These are phyloP conservation scores for Tribolium castaneum DNA, from an alignment of 1,140 invertebrate species.

Conservation along the genomic window DNA sequence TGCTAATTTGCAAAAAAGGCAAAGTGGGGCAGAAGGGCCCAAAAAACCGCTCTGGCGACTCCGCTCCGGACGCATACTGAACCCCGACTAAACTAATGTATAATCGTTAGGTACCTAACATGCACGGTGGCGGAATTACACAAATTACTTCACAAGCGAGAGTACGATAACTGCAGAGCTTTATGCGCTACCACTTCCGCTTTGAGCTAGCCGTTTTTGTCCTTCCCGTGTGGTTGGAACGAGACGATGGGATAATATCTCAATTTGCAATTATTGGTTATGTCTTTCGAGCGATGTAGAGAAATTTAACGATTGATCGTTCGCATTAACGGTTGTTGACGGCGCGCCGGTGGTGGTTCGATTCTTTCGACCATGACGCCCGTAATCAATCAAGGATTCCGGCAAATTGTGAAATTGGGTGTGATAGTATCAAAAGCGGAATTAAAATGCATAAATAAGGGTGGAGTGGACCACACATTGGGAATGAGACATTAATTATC, in stretches of 20 bases:
- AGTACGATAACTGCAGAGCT: constrained; percentile 2
- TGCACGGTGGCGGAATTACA: constrained; percentile 45
- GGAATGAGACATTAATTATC: constrained; percentile 14
- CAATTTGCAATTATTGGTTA: background rate
- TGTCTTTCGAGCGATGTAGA: background rate
- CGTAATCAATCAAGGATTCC: constrained; percentile 26
- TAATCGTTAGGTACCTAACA: constrained; percentile 46
- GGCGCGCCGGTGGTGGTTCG: background rate
- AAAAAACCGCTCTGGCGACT: background rate
- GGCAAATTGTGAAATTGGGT: constrained; percentile 28
- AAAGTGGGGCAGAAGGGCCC: background rate
- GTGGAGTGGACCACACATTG: constrained; percentile 8
- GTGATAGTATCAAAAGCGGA: constrained; percentile 10
- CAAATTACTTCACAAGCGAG: constrained; percentile 41
- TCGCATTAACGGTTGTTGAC: background rate
- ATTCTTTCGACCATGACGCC: background rate
- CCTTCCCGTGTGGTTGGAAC: background rate
- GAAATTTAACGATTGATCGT: background rate
- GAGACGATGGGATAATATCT: background rate
- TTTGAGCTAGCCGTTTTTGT: background rate
- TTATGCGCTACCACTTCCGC: background rate
- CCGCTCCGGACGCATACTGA: constrained; percentile 33
- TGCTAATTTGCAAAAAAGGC: background rate
- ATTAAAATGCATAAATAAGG: constrained; percentile 25
- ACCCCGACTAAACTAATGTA: constrained; percentile 47